Percentiles rank a stretch among this genome's conserved stretches.
These are phyloP conservation scores for Atractosteus spatula DNA, from an alignment of 2,113 vertebrate species.

Conservation along the genomic window DNA sequence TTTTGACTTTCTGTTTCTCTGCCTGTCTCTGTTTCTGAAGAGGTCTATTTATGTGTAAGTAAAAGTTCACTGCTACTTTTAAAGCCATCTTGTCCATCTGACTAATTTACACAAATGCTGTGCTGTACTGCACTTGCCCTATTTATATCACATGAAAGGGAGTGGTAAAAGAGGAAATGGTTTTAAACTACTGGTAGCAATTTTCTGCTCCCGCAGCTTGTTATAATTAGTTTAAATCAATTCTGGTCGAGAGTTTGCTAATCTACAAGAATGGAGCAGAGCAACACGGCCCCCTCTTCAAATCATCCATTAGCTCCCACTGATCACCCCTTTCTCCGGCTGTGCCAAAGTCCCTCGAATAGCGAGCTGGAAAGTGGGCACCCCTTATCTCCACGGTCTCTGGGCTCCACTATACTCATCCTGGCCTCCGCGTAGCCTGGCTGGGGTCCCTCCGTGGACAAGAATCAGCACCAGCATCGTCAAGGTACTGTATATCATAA, in stretches of 20 bases:
- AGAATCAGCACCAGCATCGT: constrained; percentile 5
- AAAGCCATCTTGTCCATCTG: too few relatives aligned
- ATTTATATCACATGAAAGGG: too few relatives aligned
- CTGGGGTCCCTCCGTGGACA: neutral
- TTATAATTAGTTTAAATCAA: constrained; percentile 9
- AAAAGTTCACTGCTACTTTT: too few relatives aligned
- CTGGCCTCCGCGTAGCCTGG: constrained; percentile 4
- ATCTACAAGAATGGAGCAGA: neutral
- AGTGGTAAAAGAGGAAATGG: too few relatives aligned
- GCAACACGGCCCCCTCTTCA: constrained; percentile 2
- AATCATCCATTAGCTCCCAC: neutral
- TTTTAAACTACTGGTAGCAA: neutral
- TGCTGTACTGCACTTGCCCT: too few relatives aligned
- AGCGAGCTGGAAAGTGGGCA: neutral
- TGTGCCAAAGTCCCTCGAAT: too few relatives aligned
- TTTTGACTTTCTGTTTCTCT: too few relatives aligned
- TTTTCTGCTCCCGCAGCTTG: neutral
- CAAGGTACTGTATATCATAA: constrained; percentile 8
- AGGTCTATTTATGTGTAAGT: too few relatives aligned
- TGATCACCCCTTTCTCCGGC: constrained; percentile 4
- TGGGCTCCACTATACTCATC: neutral
- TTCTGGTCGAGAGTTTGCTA: constrained; percentile 2
- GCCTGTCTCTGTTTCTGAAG: too few relatives aligned
- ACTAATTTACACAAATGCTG: too few relatives aligned
- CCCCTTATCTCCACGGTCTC: neutral